These are phyloP conservation scores for Pecten maximus DNA, from an alignment of 2,888 invertebrate genomes.

Conservation along the genomic window DNA sequence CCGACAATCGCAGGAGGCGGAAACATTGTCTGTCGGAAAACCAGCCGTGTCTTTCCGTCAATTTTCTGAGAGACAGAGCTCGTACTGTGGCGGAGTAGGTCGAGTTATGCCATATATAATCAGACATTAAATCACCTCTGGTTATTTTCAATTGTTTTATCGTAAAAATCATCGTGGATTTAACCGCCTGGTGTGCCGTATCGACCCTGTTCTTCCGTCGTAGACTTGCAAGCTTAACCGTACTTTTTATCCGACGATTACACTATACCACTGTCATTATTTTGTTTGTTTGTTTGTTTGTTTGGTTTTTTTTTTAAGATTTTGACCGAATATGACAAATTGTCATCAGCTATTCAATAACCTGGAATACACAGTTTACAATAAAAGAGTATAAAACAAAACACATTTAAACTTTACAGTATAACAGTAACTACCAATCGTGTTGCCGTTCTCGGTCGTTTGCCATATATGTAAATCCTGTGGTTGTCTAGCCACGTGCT, in stretches of 20 bases:
- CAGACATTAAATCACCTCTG: neutral
- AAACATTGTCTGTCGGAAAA: neutral
- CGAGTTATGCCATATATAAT: neutral
- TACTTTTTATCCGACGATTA: no score
- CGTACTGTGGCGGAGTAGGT: neutral
- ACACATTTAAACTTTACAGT: neutral
- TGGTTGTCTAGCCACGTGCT: neutral
- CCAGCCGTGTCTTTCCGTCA: neutral
- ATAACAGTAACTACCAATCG: neutral
- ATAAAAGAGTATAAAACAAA: neutral
- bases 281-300: no score
- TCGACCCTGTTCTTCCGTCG: neutral
- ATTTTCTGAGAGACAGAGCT: neutral
- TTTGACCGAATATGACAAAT: no score
- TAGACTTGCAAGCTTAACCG: neutral
- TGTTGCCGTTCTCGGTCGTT: neutral
- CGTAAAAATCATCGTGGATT: neutral
- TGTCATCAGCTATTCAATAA: no score
- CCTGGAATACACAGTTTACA: neutral
- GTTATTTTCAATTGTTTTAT: conserved; percentile 7
- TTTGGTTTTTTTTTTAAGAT: no score
- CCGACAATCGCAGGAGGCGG: neutral
- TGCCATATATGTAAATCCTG: neutral
- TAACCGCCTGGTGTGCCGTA: neutral
- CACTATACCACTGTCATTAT: no score